Evolutionary conservation across 2,797 vertebrate genomes (phyloP), one percentile per base, ranked within the genome.

Genomic region (Scolopax rusticola): DNA sequence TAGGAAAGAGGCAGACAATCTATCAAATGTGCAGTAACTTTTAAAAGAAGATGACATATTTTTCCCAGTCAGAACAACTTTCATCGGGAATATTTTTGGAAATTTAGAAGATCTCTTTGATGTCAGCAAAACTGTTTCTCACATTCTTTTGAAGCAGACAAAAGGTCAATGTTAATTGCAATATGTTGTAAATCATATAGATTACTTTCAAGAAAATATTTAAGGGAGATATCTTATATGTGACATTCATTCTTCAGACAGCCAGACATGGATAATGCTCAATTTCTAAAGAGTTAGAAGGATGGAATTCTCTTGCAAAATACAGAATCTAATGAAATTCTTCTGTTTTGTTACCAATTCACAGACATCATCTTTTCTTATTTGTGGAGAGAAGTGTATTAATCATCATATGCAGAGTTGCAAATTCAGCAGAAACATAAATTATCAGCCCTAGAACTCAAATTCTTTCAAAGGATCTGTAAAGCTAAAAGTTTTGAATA

Each of bases 351-450:
- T 96, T 96, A 97, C 92, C 53, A 50, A 96, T 96, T 97, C 95
- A 94, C 91, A 92, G 97, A 93, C 95, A 97, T 88, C 69, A 86
- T 95, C 87, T 96, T 80, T 89, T 94, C 60, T 73, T 98, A 97
- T 98, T 98, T 98, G 96, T 93, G 64, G 91, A 96, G 77, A 97
- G 87, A 97, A 97, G 82, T 97, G 94, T 98, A 98, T 98, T 98
- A 97, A 98, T 98, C 97, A 98, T 96, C 80, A 89, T 12, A 89
- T 61, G 67, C 68, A 74, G 94, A 95, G 92, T 57, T 47, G 69
- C 95, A 90, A 95, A 89, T 95, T 98, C 97, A 98, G 96, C 97
- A 97, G 93, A 98, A 98, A 97, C 94, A 98, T 97, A 98, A 98
- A 98, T 98, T 97, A 97, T 96, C 94, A 90, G 80, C 92, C 93